phyloP scores from a whole-genome alignment of 2,113 vertebrate genomes.

The Planiliza haematocheilus region DNA sequence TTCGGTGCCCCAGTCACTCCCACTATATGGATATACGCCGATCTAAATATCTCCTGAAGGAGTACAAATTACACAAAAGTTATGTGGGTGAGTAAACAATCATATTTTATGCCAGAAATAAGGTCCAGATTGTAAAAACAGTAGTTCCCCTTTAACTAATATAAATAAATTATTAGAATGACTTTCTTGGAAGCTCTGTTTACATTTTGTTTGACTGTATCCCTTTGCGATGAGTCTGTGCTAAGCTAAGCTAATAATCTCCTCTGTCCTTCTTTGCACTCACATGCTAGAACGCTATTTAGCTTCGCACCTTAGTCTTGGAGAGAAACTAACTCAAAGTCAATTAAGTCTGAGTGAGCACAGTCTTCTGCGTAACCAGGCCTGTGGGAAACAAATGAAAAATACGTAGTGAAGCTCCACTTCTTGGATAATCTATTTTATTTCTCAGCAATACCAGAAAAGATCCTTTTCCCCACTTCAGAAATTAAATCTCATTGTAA shows the following conservation, averaged over 20 bases:
- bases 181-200: neutral
- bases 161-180: neutral
- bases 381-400: neutral
- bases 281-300: neutral
- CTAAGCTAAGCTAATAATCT: constrained; percentile 1
- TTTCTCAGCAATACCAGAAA: constrained; percentile 10
- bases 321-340: constrained; percentile 9
- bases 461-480: constrained; percentile 36
- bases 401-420: neutral
- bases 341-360: neutral
- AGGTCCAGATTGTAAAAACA: no score
- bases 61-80: no score
- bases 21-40: no score
- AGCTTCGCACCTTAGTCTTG: neutral
- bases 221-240: neutral
- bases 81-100: no score
- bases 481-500: constrained; percentile 50
- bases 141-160: no score
- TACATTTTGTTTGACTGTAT: constrained; percentile 1
- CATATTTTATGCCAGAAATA: no score
- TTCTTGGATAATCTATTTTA: constrained; percentile 7
- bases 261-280: neutral
- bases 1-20: no score
- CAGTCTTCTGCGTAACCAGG: constrained; percentile 14
- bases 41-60: no score